Percentiles rank a stretch among this genome's conserved stretches.
phyloP scores from a whole-genome alignment of 2,888 invertebrate species.

The Meiosimyza decipiens region DNA sequence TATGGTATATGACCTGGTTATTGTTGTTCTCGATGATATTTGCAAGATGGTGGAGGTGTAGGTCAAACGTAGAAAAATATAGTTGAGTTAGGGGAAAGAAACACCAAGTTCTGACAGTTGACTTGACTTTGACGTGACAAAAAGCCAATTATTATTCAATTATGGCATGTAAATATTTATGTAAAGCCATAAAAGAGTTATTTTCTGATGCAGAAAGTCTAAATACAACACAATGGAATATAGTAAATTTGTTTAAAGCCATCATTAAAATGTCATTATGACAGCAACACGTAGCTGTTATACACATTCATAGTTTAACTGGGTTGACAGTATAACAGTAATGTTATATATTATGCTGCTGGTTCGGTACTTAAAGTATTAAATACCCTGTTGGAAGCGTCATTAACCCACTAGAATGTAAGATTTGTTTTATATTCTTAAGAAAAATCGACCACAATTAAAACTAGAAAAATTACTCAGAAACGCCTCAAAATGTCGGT shows the following conservation, averaged over 20 bases:
- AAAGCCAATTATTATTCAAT: conserved; percentile 30
- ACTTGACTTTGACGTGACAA: conserved; percentile 7
- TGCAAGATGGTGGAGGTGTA: too few relatives aligned
- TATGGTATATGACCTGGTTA: too few relatives aligned
- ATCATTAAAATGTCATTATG: conserved; percentile 31
- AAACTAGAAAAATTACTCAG: too few relatives aligned
- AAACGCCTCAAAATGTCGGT: too few relatives aligned
- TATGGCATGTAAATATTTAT: conserved; percentile 5
- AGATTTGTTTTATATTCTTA: too few relatives aligned
- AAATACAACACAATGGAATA: neutral
- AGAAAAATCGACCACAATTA: too few relatives aligned
- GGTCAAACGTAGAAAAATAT: too few relatives aligned
- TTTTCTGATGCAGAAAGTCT: neutral
- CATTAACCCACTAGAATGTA: too few relatives aligned
- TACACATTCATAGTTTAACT: neutral
- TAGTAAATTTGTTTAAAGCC: neutral
- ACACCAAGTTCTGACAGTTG: conserved; percentile 8
- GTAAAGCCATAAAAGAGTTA: conserved; percentile 8
- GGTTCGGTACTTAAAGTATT: too few relatives aligned
- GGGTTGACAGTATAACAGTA: neutral
- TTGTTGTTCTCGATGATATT: too few relatives aligned
- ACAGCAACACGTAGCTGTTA: neutral
- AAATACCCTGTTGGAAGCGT: too few relatives aligned
- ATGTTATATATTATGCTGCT: too few relatives aligned
- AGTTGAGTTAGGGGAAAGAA: neutral